Conservation (phyloP, 2,797 vertebrate genomes). For the Chrosomus eos region DNA sequence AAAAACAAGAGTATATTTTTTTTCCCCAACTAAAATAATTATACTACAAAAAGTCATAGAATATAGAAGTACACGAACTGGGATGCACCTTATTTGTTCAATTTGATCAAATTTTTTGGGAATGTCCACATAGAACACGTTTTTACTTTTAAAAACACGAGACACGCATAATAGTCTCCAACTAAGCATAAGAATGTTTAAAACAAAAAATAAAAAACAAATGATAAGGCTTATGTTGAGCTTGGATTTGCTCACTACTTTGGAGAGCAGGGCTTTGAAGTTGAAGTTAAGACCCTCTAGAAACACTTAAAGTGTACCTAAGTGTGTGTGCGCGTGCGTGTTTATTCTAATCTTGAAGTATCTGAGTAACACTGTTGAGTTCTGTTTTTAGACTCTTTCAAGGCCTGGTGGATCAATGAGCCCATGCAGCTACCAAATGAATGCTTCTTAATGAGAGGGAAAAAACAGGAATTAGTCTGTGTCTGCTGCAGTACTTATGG, state of each 20-base stretch:
- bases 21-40: no score
- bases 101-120: not conserved
- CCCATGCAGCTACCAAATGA: conserved; percentile 49
- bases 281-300: not conserved
- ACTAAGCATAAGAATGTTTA: not conserved
- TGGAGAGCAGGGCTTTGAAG: not conserved
- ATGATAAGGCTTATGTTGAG: not conserved
- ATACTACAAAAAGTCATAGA: not conserved
- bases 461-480: conserved; percentile 43
- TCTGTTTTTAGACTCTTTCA: conserved; percentile 37
- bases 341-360: conserved; percentile 55
- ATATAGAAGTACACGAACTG: not conserved
- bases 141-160: not conserved
- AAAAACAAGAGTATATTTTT: no score
- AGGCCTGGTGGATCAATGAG: conserved; percentile 48
- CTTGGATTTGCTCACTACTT: not conserved
- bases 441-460: conserved; percentile 54
- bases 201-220: not conserved
- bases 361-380: conserved; percentile 29
- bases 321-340: conserved; percentile 46
- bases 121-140: not conserved
- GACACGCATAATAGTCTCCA: not conserved
- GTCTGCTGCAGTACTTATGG: conserved; percentile 39
- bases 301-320: not conserved
- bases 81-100: not conserved